phyloP scores from a whole-genome alignment of 2,797 vertebrate species.

The Gambelia wislizenii region DNA sequence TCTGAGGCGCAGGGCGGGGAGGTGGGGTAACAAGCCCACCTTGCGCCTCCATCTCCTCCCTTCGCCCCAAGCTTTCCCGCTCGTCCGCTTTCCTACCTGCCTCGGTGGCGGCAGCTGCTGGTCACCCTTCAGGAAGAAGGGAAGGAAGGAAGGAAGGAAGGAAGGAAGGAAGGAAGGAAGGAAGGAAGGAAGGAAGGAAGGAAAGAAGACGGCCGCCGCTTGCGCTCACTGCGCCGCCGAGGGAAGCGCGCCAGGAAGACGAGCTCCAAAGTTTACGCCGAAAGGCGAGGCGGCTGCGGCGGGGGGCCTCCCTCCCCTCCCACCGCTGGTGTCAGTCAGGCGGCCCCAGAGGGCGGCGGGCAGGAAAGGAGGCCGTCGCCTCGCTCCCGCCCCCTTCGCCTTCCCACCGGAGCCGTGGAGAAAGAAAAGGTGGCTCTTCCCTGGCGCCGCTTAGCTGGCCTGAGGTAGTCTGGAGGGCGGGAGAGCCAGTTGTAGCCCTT shows the following conservation, averaged over 20 bases:
- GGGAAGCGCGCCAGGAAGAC: too few relatives aligned
- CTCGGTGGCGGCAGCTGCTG: too few relatives aligned
- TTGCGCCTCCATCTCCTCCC: constrained; percentile 7
- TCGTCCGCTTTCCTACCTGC: constrained; percentile 30
- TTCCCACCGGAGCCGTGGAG: too few relatives aligned
- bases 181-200: too few relatives aligned
- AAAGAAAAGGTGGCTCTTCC: background rate
- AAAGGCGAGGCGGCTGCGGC: background rate
- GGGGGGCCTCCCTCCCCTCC: background rate
- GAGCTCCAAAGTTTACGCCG: background rate
- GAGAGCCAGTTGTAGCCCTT: too few relatives aligned
- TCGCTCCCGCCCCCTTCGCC: too few relatives aligned
- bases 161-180: background rate
- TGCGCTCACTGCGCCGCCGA: too few relatives aligned
- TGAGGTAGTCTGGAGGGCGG: too few relatives aligned
- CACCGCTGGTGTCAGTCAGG: background rate
- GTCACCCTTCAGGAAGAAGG: too few relatives aligned
- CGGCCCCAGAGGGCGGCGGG: background rate
- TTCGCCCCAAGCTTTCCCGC: background rate
- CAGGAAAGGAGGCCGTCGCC: background rate
- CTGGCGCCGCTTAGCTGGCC: too few relatives aligned
- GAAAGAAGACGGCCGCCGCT: background rate
- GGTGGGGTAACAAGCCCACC: constrained; percentile 35
- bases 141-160: background rate
- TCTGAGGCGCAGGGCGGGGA: fast-evolving